Percentiles rank a stretch among this genome's conserved stretches.
Conservation (phyloP, 2,888 invertebrate species). For the Herminia tarsipennalis region DNA sequence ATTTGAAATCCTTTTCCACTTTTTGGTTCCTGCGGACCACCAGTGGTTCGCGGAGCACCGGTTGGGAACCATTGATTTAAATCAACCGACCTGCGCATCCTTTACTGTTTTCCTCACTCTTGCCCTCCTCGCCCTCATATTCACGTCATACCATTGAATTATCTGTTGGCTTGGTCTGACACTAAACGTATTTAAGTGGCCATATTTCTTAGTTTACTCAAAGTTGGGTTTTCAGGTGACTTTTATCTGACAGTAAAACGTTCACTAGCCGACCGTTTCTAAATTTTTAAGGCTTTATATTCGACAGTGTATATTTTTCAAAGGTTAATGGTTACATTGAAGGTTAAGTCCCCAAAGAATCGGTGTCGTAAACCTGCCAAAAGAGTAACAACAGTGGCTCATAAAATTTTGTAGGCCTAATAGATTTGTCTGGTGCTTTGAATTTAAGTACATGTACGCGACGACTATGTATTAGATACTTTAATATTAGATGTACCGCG, state of each 20-base stretch:
- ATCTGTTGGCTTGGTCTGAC: neutral
- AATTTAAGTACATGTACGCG: neutral
- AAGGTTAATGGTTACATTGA: constrained; percentile 5
- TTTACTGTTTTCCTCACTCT: no score
- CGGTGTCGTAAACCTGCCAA: constrained; percentile 6
- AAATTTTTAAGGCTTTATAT: constrained; percentile 6
- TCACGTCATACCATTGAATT: no score
- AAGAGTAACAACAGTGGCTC: constrained; percentile 4
- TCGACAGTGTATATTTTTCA: constrained; percentile 6
- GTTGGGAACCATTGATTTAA: no score
- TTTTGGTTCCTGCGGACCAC: no score
- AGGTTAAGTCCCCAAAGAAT: constrained; percentile 2
- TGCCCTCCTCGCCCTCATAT: no score
- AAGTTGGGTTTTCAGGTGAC: constrained; percentile 10
- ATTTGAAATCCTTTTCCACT: no score
- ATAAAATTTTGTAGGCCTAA: constrained; percentile 9
- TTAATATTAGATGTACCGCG: no score
- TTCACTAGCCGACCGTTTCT: constrained; percentile 1
- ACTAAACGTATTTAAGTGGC: neutral
- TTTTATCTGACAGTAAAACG: constrained; percentile 10
- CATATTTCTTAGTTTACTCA: constrained; percentile 8
- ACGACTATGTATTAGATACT: neutral
- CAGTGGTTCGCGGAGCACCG: no score
- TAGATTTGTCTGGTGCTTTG: constrained; percentile 4
- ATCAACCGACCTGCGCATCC: no score